A percentile compares a stretch with the other conserved stretches of the same genome.
Evolutionary conservation across 2,797 vertebrate species (phyloP).

Genomic region (Acrossocheilus fasciatus): DNA sequence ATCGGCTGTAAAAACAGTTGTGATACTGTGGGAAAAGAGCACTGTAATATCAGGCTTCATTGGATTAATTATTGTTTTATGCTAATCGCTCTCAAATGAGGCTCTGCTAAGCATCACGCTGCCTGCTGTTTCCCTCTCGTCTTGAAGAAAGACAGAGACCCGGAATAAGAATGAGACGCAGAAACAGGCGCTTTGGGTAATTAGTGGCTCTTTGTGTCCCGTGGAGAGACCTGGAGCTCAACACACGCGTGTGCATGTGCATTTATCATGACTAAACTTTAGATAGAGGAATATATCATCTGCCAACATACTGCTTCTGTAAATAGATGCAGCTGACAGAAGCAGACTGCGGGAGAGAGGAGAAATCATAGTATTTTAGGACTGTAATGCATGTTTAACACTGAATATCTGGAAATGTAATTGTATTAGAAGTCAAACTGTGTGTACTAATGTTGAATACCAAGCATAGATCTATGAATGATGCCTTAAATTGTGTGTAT

Average conservation of each 20-base stretch:
- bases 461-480: background rate
- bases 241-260: background rate
- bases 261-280: conserved; percentile 43
- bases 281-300: conserved; percentile 34
- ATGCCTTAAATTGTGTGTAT: background rate
- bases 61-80: conserved; percentile 70
- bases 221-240: conserved; percentile 57
- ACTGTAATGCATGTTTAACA: background rate
- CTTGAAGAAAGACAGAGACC: conserved; percentile 9
- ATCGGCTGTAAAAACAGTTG: conserved; percentile 50
- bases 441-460: background rate
- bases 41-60: conserved; percentile 65
- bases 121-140: conserved; percentile 62
- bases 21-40: conserved; percentile 34
- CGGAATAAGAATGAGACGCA: conserved; percentile 60
- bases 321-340: conserved; percentile 18
- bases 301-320: background rate
- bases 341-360: background rate
- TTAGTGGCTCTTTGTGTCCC: conserved; percentile 64
- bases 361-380: background rate
- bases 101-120: conserved; percentile 60
- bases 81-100: conserved; percentile 68
- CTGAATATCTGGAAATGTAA: no score
- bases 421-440: background rate
- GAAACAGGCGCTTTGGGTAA: conserved; percentile 68